phyloP scores from a whole-genome alignment of 2,888 invertebrate species.

The Epinotia demarniana region DNA sequence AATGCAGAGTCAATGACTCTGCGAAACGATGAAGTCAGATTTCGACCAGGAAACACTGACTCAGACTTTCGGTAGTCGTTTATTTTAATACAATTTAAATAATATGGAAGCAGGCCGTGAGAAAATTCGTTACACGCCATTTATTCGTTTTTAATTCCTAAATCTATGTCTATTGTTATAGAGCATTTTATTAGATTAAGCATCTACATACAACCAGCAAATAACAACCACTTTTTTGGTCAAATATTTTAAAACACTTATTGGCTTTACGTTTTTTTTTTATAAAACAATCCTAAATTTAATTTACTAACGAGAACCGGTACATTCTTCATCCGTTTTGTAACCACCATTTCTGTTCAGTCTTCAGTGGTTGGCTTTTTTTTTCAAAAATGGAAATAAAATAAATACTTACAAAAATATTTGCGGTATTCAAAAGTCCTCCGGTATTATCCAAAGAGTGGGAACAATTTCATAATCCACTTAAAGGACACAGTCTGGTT shows the following conservation, averaged over 20 bases:
- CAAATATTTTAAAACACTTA: background rate
- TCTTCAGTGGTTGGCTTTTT: background rate
- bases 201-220: too few relatives aligned
- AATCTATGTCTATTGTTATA: background rate
- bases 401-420: conserved; percentile 82
- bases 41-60: conserved; percentile 42
- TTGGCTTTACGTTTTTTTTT: background rate
- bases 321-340: background rate
- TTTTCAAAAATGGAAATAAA: conserved; percentile 46
- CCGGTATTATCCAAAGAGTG: conserved; percentile 83
- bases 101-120: conserved; percentile 8
- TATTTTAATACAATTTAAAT: conserved; percentile 27
- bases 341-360: conserved; percentile 1
- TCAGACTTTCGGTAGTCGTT: conserved; percentile 39
- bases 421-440: conserved; percentile 75
- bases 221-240: background rate
- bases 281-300: background rate
- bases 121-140: conserved; percentile 17
- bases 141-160: background rate
- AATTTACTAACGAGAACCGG: conserved; percentile 18
- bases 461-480: conserved; percentile 77
- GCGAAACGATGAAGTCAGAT: conserved; percentile 39
- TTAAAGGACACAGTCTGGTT: conserved; percentile 69
- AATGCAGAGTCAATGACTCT: conserved; percentile 42
- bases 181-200: background rate